Conservation (phyloP, 2,888 invertebrate species). For the Unio delphinus region DNA sequence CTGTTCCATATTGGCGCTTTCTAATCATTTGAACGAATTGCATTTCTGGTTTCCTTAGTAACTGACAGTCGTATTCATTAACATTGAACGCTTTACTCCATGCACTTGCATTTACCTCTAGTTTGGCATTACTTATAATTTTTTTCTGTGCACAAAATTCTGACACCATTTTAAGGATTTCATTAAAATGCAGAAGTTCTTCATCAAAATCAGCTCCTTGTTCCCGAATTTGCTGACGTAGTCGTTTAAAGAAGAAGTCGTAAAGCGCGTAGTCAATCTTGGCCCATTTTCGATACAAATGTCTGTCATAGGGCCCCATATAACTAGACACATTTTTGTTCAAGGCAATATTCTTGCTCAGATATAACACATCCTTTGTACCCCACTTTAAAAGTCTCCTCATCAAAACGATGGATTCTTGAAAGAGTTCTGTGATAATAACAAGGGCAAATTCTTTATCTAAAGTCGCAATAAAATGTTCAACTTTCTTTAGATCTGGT, state of each 20-base stretch:
- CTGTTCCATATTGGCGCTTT: constrained; percentile 25
- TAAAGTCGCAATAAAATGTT: constrained; percentile 19
- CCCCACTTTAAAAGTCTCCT: constrained; percentile 32
- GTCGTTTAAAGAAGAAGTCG: constrained; percentile 24
- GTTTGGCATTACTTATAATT: not conserved
- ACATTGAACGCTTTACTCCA: constrained; percentile 29
- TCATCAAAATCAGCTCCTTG: constrained; percentile 30
- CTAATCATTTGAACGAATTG: constrained; percentile 21
- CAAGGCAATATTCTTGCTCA: constrained; percentile 26
- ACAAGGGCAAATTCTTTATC: constrained; percentile 33
- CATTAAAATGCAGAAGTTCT: constrained; percentile 28
- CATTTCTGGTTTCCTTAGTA: constrained; percentile 27
- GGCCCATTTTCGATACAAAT: constrained; percentile 30
- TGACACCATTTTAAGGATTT: constrained; percentile 19
- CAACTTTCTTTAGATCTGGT: constrained; percentile 9
- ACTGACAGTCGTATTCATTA: constrained; percentile 13
- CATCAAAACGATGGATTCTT: constrained; percentile 37
- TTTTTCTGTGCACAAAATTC: constrained; percentile 23
- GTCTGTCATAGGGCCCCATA: constrained; percentile 31
- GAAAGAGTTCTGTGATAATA: constrained; percentile 36
- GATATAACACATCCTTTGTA: constrained; percentile 33
- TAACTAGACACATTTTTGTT: constrained; percentile 24
- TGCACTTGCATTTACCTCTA: constrained; percentile 9
- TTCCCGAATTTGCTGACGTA: constrained; percentile 22
- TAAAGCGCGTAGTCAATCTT: constrained; percentile 36